A percentile compares a stretch with the other conserved stretches of the same genome.
Conservation (phyloP, 2,797 vertebrate species). For the Galaxias olidus region DNA sequence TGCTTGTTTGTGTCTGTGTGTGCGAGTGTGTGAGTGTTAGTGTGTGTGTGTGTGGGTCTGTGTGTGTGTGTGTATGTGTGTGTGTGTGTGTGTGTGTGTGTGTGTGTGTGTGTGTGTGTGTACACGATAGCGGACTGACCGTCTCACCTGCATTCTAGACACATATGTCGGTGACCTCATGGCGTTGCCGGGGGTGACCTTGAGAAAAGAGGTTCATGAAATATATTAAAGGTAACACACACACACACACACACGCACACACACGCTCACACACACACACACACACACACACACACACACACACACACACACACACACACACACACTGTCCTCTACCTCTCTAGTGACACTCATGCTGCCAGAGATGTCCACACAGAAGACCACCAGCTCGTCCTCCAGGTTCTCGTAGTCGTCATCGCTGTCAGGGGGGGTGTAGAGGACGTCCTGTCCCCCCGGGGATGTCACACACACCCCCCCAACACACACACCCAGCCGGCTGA, state of each 20-base stretch:
- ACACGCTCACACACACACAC: neutral
- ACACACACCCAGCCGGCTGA: neutral
- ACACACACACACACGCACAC: neutral
- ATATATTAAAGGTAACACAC: neutral
- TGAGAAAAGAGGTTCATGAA: neutral
- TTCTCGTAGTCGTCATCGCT: slow-evolving; percentile 68
- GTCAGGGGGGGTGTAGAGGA: slow-evolving; percentile 58
- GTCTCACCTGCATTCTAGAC: slow-evolving; percentile 72
- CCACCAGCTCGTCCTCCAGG: slow-evolving; percentile 71
- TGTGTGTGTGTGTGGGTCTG: slow-evolving; percentile 2
- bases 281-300: neutral
- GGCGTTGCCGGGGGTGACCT: slow-evolving; percentile 62
- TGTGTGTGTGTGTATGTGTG: slow-evolving; percentile 9
- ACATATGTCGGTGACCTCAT: slow-evolving; percentile 50
- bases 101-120: neutral
- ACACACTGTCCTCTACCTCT: slow-evolving; percentile 59
- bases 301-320: slow-evolving; percentile 3
- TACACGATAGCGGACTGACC: neutral
- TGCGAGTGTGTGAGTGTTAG: no score
- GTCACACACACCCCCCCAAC: neutral
- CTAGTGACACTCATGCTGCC: slow-evolving; percentile 81
- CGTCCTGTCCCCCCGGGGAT: slow-evolving; percentile 47
- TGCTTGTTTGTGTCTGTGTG: no score
- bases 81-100: neutral
- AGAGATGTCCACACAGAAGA: slow-evolving; percentile 81